Base-by-base conservation (phyloP, 2,888 invertebrate species). In the Gibbula magus region DNA sequence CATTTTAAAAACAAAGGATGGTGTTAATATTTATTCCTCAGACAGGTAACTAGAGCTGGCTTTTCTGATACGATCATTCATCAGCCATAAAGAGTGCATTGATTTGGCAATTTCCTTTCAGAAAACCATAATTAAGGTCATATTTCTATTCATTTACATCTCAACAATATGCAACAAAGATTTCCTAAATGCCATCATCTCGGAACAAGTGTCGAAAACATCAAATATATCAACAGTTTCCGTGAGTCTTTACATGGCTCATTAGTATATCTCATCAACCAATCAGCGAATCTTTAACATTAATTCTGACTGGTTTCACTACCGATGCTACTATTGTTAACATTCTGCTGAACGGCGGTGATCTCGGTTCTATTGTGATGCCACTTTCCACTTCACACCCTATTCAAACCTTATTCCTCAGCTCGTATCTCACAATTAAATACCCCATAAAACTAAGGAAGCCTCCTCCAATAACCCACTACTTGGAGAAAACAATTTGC, bases 221-320 rank as follows among this genome's bases (percentile, higher is more conserved):
- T 70, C 32, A 70, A 70, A 35, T 70, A 70, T 70, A 70, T 70
- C 35, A 70, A 70, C 70, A 35, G 35, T 70, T 70, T 70, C 70
- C 70, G 22, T 18, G 35, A 39, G 20, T n/a, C 20, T 70, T 70
- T 70, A 35, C 70, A 70, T 35, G 35, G n/a, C 20, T 25, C 35
- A 70, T 70, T 35, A 70, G 39, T 35, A 39, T 20, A 18, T 70
- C 70, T 25, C 70, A 70, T 70, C 39, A 70, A 39, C 70, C 70
- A 70, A 70, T 70, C 70, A 70, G 70, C 35, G 20, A 25, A 35
- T n/a, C 29, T 70, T 70, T 70, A 70, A 35, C 39, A 39, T 32
- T 39, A 70, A 70, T 70, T 70, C 35, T 61, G 35, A 35, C 20
- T 70, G 70, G 39, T 39, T 70, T 70, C 35, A 29, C 35, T n/a